Evolutionary conservation across 2,888 invertebrate genomes (phyloP).

Genomic region (Amblyteles armatorius): DNA sequence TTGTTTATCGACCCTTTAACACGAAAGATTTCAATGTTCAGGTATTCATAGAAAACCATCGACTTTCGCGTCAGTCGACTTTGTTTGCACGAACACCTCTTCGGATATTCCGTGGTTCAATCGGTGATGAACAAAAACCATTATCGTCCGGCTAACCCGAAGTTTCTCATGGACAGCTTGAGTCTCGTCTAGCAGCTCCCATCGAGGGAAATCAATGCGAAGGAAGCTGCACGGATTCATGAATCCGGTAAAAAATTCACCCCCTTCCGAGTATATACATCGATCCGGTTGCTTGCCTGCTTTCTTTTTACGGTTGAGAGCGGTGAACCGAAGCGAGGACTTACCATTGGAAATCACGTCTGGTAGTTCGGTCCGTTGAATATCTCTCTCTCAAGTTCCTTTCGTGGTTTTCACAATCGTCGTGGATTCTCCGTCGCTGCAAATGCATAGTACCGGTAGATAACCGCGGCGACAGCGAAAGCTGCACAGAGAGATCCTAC

Average conservation of each 20-base stretch:
- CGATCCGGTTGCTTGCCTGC: constrained; percentile 17
- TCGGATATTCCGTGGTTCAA: background rate
- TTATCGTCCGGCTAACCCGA: background rate
- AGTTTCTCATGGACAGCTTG: constrained; percentile 4
- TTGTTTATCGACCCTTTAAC: background rate
- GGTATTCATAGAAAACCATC: background rate
- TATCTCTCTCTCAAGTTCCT: constrained; percentile 26
- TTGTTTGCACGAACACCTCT: background rate
- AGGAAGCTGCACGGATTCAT: constrained; percentile 36
- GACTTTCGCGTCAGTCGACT: background rate
- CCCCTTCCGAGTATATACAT: background rate
- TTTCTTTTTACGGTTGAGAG: constrained; percentile 9
- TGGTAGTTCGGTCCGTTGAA: constrained; percentile 31
- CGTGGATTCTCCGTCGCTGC: constrained; percentile 17
- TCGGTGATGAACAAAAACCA: background rate
- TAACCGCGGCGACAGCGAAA: constrained; percentile 46
- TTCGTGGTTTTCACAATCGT: constrained; percentile 42
- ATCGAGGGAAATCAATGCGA: constrained; percentile 40
- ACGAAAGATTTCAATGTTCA: background rate
- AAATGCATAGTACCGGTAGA: constrained; percentile 16
- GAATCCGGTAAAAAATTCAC: constrained; percentile 43
- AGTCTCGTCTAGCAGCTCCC: background rate
- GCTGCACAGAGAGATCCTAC: constrained; percentile 18
- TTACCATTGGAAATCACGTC: constrained; percentile 63
- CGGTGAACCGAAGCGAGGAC: constrained; percentile 26